Base-by-base conservation (phyloP, 2,113 vertebrate species). In the Bubo blakistoni region DNA sequence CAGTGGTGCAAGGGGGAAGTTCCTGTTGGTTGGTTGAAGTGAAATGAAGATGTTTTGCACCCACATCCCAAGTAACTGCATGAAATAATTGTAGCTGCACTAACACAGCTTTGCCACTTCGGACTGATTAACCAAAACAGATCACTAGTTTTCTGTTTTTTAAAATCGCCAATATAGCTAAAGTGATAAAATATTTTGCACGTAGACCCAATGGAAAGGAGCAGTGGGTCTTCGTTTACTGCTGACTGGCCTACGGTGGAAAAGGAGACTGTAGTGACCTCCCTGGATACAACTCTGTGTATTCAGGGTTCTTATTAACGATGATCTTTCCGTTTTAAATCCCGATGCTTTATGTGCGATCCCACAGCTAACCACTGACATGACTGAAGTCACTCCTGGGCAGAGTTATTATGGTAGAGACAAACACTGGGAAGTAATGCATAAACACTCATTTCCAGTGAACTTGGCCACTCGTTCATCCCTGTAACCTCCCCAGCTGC, bases 391-490 rank as follows among this genome's bases (percentile, higher is more conserved):
- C 25, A 38, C 22, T 74, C 42, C 40, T 38, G 84, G 66, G 69
- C 54, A 65, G 93, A 42, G 25, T 74, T 76, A 62, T 72, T 63
- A 63, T 67, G 69, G 66, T 71, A 91, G 38, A 85, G 70, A 85
- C 87, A 94, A 95, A 91, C 78, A 94, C 0, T 0, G 34, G 81
- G 93, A 95, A 94, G 85, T 27, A 29, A 90, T 36, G 84, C 52
- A 91, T 92, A 78, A 95, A 95, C 87, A 94, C 40, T 82, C 44
- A 32, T 32, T 92, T 88, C 85, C 93, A 94, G 85, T 6, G 58
- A 88, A 83, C 54, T 58, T 52, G 85, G 74, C 55, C 74, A 52
- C 81, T 84, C 0, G 0, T 52, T 85, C 89, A 87, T 17, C 57
- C 47, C 74, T 44, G 42, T 51, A 59, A 82, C n/a, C 58, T 83